Conservation (phyloP, 2,797 vertebrate genomes). For the Molossus molossus region DNA sequence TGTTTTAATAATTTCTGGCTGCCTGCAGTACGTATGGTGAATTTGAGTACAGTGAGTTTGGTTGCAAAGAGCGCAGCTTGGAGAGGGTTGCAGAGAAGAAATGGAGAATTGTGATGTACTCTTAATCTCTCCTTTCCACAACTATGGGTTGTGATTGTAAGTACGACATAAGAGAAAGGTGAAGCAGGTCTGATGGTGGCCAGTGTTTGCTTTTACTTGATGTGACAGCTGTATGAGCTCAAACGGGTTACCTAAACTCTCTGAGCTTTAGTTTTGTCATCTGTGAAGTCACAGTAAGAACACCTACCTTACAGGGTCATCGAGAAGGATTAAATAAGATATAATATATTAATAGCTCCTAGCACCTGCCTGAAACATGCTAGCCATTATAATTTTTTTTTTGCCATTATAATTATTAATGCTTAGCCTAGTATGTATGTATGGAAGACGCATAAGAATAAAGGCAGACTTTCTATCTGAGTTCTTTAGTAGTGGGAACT, state of each 20-base stretch:
- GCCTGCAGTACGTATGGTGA: not conserved
- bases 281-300: conserved; percentile 66
- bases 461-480: not conserved
- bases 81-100: not conserved
- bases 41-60: not conserved
- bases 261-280: conserved; percentile 34
- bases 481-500: not conserved
- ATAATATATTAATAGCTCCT: conserved; percentile 50
- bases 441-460: conserved; percentile 3
- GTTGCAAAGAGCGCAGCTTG: not conserved
- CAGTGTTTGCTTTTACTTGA: conserved; percentile 3
- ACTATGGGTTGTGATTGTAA: not conserved
- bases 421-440: conserved; percentile 5
- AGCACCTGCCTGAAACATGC: conserved; percentile 39
- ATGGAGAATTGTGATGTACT: not conserved
- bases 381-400: conserved; percentile 1
- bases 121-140: conserved; percentile 2
- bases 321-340: conserved; percentile 46
- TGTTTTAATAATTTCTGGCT: not conserved
- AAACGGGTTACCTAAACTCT: not conserved
- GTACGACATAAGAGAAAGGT: not conserved
- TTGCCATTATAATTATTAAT: conserved; percentile 45
- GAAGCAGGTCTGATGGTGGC: not conserved
- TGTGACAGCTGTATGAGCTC: not conserved
- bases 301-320: conserved; percentile 20